Evolutionary conservation across 2,888 invertebrate genomes (phyloP), one percentile per base, ranked within the genome.

Genomic region (Ophraella communa): DNA sequence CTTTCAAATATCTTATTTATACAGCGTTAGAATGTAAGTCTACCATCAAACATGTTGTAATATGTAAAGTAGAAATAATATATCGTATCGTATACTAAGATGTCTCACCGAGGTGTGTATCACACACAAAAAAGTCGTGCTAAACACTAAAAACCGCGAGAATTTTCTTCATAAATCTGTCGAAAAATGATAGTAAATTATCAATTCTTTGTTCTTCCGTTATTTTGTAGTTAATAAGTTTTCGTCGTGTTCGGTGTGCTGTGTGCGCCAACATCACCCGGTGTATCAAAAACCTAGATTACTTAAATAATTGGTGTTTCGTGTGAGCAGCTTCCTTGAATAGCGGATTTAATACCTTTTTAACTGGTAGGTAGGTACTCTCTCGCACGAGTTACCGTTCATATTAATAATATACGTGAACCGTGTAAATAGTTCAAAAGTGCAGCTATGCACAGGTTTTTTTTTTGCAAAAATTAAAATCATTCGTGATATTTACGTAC

Each of bases 261-360:
- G n/a, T n/a, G n/a, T n/a, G 24, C 49, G 27, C 49, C 27, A 51
- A 14, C 49, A 51, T 60, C 60, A 52, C 60, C 60, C 30, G 33
- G 52, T 60, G 52, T 44, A 39, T 44, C 27, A 44, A 52, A 60
- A 60, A 42, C 42, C 55, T 30, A 47, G 35, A 60, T 60, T 52
- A 39, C 42, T 45, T 60, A 45, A 61, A 27, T 63, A 67, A 70
- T 65, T 71, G 67, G 61, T 57, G 66, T 66, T 67, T 62, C 67
- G 63, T 66, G 63, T 60, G 65, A 68, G 63, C 63, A 57, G 64
- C 68, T 70, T 67, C 64, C 68, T 66, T 66, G 63, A 61, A 55
- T 69, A 70, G 66, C 66, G 67, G 66, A 66, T 67, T 62, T 62
- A 52, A 62, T 60, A 66, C 56, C 59, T 66, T 68, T 66, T 68